Evolutionary conservation across 2,797 vertebrate genomes (phyloP), one percentile per base, ranked within the genome.

Genomic region (Platalea minor): DNA sequence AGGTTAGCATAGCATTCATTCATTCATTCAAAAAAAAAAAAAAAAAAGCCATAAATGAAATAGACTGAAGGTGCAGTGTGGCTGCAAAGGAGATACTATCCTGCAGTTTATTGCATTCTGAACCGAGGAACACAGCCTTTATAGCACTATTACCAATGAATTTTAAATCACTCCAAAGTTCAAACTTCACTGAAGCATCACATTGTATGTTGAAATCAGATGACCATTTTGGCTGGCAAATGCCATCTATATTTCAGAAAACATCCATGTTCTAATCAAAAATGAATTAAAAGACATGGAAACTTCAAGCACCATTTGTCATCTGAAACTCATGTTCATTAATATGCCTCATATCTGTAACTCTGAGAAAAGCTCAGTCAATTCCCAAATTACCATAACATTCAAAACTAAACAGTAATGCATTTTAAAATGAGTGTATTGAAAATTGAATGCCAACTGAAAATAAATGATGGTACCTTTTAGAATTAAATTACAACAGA

Each of bases 361-460:
- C 97, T 98, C 97, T 70, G 97, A 97, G 95, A 96, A 97, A 97
- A 98, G 97, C 97, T 96, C 97, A 98, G 98, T 98, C 98, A 97
- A 97, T 98, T 98, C 94, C 90, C 96, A 96, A 98, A 97, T 98
- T 98, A 98, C 97, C 95, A 97, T 98, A 98, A 97, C 96, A 97
- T 97, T 98, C 97, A 96, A 97, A 98, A 96, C 97, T 95, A 97
- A 97, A 97, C 93, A 97, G 97, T 98, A 98, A 99, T 98, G 97
- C 96, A 97, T 98, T 98, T 98, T 98, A 98, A 98, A 98, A 98
- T 97, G 96, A 98, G 95, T 94, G 65, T 91, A 97, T 97, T 97
- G 97, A 94, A 98, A 98, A 99, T 97, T 96, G 98, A 98, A 98
- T 97, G 97, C 97, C 98, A 97, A 79, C 96, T 97, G 94, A 98